Evolutionary conservation across 2,888 invertebrate genomes (phyloP), one percentile per base, ranked within the genome.

Genomic region (Choreutis nemorana): DNA sequence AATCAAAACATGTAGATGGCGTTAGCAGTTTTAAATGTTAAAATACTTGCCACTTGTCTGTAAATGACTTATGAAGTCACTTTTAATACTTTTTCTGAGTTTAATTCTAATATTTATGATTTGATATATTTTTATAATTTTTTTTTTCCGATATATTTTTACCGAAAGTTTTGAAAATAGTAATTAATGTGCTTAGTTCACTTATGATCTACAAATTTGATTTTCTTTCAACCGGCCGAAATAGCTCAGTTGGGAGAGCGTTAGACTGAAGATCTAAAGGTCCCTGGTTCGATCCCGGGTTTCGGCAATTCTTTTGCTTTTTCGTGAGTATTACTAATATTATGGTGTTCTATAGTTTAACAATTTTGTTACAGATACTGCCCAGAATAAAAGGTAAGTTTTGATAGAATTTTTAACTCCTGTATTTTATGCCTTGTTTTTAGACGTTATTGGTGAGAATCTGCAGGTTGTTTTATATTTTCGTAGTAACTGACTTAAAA

Each of bases 281-380:
- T 84, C 83, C 83, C 83, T 82, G 83, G 83, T 84, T 84, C 84
- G 81, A 84, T 84, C 83, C 83, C 84, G 57, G 84, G 84, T 83
- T 84, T 83, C 83, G 83, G 83, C 84, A 84, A 36, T 31, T 36
- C 34, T 45, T 59, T 62, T 55, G 29, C 34, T 26, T 42, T 36
- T 33, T 27, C 36, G 24, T 38, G 31, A 25, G 21, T 26, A 11
- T 32, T 23, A 27, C 22, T 24, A 18, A 9, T 13, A 12, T 6
- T 2, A n/a, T 23, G 23, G 6, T 12, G 18, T 6, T 7, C 14
- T 11, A 12, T 48, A 27, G 28, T 20, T 20, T n/a, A n/a, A 11
- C 21, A 28, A 14, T 18, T 20, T 34, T 30, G 18, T 29, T 29
- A 10, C 29, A 29, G 28, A 12, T 28, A 13, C 15, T 4, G 21